Base-by-base conservation (phyloP, 2,797 vertebrate species). In the Denticeps clupeoides region DNA sequence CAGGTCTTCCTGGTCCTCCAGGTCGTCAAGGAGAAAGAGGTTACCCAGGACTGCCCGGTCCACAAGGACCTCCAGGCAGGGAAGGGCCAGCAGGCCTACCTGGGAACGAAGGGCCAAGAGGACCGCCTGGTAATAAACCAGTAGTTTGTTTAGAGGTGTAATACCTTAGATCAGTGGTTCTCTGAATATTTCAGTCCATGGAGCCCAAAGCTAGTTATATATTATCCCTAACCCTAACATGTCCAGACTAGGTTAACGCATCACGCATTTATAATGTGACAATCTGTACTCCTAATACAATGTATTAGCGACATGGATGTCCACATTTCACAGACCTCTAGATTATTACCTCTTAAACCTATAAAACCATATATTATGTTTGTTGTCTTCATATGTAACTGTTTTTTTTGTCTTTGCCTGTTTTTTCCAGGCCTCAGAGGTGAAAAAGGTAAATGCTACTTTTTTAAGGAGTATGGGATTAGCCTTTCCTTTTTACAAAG, bases 11-110 rank as follows among this genome's bases (percentile, higher is more conserved):
- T 4, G 90, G 90, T 11, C 83, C 80, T 1, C 75, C 66, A 0
- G 91, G 89, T 12, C 79, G 77, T 7, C 72, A 69, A 9, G 85
- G 86, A 56, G 81, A 82, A 43, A 71, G 10, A 47, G 85, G 85
- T 25, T 59, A 66, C 19, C 56, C 43, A 5, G 83, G 85, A 12
- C 46, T 41, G 7, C 62, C 68, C 1, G 84, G 84, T 4, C 67
- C 53, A 2, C 56, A 11, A 16, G 89, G 89, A 3, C 70, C 63
- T 6, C 56, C 70, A 23, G 82, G 82, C 31, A 74, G 63, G 43
- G 60, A 79, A 1, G 83, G 83, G 43, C 55, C 45, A 24, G 59
- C 63, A 3, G 90, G 89, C 48, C 69, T 26, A 41, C 54, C 7
- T 3, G 88, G 88, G 12, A 67, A 74, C 22, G 64, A 33, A 26